Evolutionary conservation across 2,888 invertebrate genomes (phyloP).

Genomic region (Exocentrus adspersus): DNA sequence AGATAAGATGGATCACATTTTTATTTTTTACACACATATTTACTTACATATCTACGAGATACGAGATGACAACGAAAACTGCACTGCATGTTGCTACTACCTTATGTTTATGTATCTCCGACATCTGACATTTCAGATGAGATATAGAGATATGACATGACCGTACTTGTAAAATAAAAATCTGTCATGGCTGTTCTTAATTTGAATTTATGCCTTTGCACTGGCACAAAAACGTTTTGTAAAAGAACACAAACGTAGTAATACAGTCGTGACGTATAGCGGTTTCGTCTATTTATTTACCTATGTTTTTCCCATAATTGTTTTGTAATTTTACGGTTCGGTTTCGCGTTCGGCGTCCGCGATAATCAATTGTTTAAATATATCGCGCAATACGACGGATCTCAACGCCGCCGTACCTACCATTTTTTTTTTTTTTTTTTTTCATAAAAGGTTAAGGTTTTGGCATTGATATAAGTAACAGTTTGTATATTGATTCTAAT

Average conservation of each 20-base stretch:
- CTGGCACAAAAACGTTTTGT: too few relatives aligned
- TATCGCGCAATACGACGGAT: neutral
- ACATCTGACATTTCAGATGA: too few relatives aligned
- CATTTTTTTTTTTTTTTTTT: neutral
- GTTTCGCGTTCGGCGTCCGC: neutral
- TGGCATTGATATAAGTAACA: neutral
- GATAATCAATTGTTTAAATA: constrained; percentile 2
- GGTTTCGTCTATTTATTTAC: constrained; percentile 1
- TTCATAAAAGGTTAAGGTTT: neutral
- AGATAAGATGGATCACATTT: too few relatives aligned
- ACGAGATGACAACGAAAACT: too few relatives aligned
- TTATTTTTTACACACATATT: too few relatives aligned
- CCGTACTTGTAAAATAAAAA: too few relatives aligned
- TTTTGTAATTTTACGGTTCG: constrained; percentile 10
- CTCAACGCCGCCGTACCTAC: neutral
- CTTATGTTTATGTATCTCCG: too few relatives aligned
- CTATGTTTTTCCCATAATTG: neutral
- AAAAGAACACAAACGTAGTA: neutral
- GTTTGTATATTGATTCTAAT: too few relatives aligned
- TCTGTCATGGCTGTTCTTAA: neutral
- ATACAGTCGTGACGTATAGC: neutral
- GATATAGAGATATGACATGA: too few relatives aligned
- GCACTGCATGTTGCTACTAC: too few relatives aligned
- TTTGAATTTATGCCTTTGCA: neutral
- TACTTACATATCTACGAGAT: too few relatives aligned